Evolutionary conservation across 1,140 invertebrate species (phyloP).

Genomic region (Neodiprion pinetum): DNA sequence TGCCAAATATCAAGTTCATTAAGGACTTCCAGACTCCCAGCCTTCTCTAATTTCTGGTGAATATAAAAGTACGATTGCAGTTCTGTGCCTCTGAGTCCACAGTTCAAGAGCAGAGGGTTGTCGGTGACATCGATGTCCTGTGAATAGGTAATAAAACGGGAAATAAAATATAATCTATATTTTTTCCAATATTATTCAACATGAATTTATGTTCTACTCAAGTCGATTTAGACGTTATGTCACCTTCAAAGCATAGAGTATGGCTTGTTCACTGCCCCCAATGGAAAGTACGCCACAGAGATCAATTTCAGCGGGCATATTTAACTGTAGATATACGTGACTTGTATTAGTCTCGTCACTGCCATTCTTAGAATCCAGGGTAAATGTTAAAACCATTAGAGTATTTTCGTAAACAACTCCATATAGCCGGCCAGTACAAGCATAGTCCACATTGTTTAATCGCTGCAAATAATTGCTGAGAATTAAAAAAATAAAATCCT

Average conservation of each 20-base stretch:
- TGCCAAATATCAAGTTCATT: slow-evolving; percentile 67
- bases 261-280: slow-evolving; percentile 63
- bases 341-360: slow-evolving; percentile 61
- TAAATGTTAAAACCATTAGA: slow-evolving; percentile 71
- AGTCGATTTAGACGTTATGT: slow-evolving; percentile 10
- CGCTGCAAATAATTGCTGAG: slow-evolving; percentile 58
- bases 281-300: slow-evolving; percentile 75
- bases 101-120: slow-evolving; percentile 74
- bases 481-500: slow-evolving; percentile 4
- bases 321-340: slow-evolving; percentile 67
- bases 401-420: slow-evolving; percentile 76
- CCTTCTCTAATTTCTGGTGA: slow-evolving; percentile 73
- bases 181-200: neutral
- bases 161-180: slow-evolving; percentile 10
- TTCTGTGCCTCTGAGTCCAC: slow-evolving; percentile 61
- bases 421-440: slow-evolving; percentile 72
- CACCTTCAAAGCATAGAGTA: slow-evolving; percentile 70
- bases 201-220: neutral
- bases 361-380: slow-evolving; percentile 61
- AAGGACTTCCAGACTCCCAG: slow-evolving; percentile 67
- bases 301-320: slow-evolving; percentile 77
- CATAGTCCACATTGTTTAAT: slow-evolving; percentile 63
- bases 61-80: slow-evolving; percentile 72
- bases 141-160: slow-evolving; percentile 27
- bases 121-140: slow-evolving; percentile 78